phyloP scores from a whole-genome alignment of 2,888 invertebrate genomes.

The Calameuta pallipes region DNA sequence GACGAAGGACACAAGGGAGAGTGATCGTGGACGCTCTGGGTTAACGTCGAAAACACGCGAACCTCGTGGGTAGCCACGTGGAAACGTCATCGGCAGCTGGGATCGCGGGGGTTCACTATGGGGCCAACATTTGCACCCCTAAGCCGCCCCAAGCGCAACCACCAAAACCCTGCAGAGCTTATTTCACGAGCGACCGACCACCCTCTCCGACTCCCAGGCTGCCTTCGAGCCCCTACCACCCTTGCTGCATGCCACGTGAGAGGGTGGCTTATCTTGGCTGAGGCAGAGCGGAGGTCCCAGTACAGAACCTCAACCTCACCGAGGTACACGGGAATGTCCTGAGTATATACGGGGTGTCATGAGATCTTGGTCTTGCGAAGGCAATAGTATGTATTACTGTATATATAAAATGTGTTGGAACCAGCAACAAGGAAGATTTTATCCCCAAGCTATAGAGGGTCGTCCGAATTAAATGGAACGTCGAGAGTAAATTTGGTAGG shows the following conservation, averaged over 20 bases:
- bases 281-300: conserved; percentile 42
- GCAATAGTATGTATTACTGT: too few species aligned
- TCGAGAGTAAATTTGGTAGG: not conserved
- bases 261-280: conserved; percentile 57
- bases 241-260: conserved; percentile 30
- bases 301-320: conserved; percentile 34
- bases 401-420: too few species aligned
- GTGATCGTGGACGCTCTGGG: conserved; percentile 47
- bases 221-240: conserved; percentile 13
- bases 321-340: conserved; percentile 13
- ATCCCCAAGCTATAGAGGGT: not conserved
- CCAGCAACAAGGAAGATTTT: not conserved
- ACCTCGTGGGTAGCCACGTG: conserved; percentile 63
- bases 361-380: too few species aligned
- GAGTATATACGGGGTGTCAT: conserved; percentile 23
- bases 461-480: too few species aligned
- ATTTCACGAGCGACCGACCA: conserved; percentile 61
- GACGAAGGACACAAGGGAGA: conserved; percentile 32
- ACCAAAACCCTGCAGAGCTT: conserved; percentile 64
- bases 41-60: conserved; percentile 64
- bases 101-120: conserved; percentile 43
- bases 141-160: conserved; percentile 62
- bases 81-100: conserved; percentile 65
- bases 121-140: conserved; percentile 42
- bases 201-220: conserved; percentile 37